Base-by-base conservation (phyloP, 92 coral and sea anemone species). In the Micromussa lordhowensis region DNA sequence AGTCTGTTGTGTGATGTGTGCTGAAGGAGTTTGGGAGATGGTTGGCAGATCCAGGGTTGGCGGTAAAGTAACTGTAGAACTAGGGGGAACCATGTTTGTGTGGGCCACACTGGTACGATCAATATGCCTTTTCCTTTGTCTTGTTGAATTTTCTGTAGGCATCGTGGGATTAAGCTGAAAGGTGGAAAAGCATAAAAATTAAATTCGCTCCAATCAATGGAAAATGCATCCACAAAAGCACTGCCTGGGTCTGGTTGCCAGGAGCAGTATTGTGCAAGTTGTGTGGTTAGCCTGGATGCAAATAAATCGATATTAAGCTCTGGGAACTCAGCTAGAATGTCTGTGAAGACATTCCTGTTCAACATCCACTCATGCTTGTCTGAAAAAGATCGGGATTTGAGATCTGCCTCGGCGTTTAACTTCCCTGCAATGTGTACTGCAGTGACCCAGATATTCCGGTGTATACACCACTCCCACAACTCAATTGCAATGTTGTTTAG, bases 351-450 rank as follows among this genome's bases (percentile, higher is more conserved):
- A 29, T 35, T 85, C 86, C 22, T 22, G 88, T 64, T 83, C 28
- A 90, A 85, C 13, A 82, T 36, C 96, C 94, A 91, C 80, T 93
- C 94, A 32, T 81, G 40, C 77, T 88, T 51, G 69, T 74, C 55
- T 79, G 86, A 40, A 87, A 91, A 91, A 5, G 58, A 64, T 7
- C 91, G 72, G 1, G 96, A 93, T 34, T 91, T 93, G 44, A 73
- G n/a, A 36, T 93, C 96, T 28, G 96, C 91, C n/a, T 61, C 80
- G 1, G 54, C 75, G 75, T 88, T 93, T 59, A 82, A 61, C 31
- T 81, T 78, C 3, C 96, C 92, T 7, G 91, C 94, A n/a, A 93
- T 91, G 84, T 93, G 96, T 49, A 70, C 70, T 21, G 94, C 96
- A 26, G 94, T 83, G 19, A 91, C 49, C 91, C 96, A 93, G 2